Conservation (phyloP, 2,797 vertebrate species). For the Podarcis siculus region DNA sequence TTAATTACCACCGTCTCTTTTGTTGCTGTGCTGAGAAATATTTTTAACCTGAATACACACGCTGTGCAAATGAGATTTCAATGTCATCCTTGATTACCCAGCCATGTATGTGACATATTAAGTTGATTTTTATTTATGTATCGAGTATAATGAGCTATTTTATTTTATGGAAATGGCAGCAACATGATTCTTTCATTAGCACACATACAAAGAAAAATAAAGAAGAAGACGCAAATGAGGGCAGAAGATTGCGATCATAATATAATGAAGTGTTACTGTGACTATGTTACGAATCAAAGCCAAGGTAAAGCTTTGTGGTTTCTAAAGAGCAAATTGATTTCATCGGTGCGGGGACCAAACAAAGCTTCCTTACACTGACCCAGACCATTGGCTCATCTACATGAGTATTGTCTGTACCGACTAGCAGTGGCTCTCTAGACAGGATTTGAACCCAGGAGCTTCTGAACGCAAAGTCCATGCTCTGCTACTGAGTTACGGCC, state of each 20-base stretch:
- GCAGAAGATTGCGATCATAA: conserved; percentile 8
- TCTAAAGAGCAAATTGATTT: not conserved
- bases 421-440: too few species aligned
- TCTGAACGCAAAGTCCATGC: too few species aligned
- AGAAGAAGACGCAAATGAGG: conserved; percentile 3
- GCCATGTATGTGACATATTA: conserved; percentile 21
- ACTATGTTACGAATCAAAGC: conserved; percentile 40
- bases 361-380: too few species aligned
- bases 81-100: conserved; percentile 34
- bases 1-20: conserved; percentile 51
- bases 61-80: conserved; percentile 46
- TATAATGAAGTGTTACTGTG: conserved; percentile 12
- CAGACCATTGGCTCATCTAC: too few species aligned
- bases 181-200: conserved; percentile 15
- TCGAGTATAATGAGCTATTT: conserved; percentile 21
- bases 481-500: too few species aligned
- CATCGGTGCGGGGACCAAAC: not conserved
- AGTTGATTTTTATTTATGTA: conserved; percentile 27
- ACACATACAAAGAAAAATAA: not conserved
- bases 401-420: too few species aligned
- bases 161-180: conserved; percentile 29
- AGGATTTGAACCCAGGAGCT: too few species aligned
- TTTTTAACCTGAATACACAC: conserved; percentile 45
- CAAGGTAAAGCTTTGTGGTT: not conserved
- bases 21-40: conserved; percentile 34